phyloP scores from a whole-genome alignment of 2,113 vertebrate genomes.

The Blennius ocellaris region DNA sequence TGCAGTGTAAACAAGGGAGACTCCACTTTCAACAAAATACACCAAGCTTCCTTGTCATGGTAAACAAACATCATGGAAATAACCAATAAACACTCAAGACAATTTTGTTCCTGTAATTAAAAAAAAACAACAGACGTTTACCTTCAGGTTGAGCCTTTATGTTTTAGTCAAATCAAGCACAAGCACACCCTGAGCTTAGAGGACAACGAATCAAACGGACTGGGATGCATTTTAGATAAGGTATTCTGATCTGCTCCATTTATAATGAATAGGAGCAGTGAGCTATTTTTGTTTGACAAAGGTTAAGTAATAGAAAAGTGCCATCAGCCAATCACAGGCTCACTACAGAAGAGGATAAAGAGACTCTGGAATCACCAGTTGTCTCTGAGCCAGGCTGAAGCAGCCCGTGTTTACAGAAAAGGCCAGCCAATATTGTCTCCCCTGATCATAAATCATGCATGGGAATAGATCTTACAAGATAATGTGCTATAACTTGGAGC shows the following conservation, averaged over 20 bases:
- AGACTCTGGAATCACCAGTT: constrained; percentile 4
- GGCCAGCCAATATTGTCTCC: neutral
- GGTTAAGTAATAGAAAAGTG: constrained; percentile 21
- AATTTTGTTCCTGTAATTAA: constrained; percentile 1
- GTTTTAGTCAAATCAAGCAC: constrained; percentile 14
- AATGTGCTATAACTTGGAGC: neutral
- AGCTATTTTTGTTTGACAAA: constrained; percentile 42
- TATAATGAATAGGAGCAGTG: constrained; percentile 9
- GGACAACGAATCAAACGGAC: constrained; percentile 35
- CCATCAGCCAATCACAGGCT: constrained; percentile 10
- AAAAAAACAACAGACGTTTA: constrained; percentile 23
- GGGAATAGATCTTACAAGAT: constrained; percentile 10
- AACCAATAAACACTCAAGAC: neutral
- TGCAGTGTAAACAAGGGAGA: neutral
- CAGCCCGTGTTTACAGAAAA: constrained; percentile 2
- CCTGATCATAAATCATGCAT: constrained; percentile 28
- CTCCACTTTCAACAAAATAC: neutral
- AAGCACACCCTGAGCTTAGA: constrained; percentile 10
- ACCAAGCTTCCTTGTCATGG: constrained; percentile 1
- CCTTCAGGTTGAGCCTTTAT: constrained; percentile 8
- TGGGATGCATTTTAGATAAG: constrained; percentile 17
- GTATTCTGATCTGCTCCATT: constrained; percentile 13
- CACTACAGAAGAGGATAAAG: constrained; percentile 13
- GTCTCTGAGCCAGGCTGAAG: constrained; percentile 2
- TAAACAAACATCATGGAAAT: constrained; percentile 8